phyloP scores from a whole-genome alignment of 2,113 vertebrate species.

The Cervus canadensis region DNA sequence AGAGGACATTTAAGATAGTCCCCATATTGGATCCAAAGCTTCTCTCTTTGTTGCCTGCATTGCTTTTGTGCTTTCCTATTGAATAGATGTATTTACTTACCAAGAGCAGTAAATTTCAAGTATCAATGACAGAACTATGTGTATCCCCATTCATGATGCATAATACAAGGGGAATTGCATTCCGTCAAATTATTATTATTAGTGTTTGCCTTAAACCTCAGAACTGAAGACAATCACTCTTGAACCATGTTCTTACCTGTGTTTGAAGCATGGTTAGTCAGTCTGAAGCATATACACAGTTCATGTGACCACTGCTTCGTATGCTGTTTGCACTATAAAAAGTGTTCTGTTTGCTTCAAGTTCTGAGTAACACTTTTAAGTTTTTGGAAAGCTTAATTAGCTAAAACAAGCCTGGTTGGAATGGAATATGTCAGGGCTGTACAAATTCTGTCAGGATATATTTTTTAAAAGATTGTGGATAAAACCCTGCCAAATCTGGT shows the following conservation, averaged over 20 bases:
- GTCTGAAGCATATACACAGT: neutral
- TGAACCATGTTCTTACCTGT: neutral
- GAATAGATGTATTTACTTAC: neutral
- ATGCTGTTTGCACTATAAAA: neutral
- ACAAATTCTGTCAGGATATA: conserved; percentile 36
- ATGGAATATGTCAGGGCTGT: neutral
- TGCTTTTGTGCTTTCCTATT: neutral
- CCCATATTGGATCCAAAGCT: neutral
- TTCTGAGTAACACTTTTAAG: conserved; percentile 32
- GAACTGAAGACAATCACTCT: neutral
- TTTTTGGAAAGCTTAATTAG: conserved; percentile 50
- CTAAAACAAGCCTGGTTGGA: conserved; percentile 47
- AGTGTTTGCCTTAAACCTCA: neutral
- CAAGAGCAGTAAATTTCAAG: neutral
- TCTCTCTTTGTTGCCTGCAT: neutral
- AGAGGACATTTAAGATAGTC: neutral
- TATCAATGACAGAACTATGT: neutral
- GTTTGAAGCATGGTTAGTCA: neutral
- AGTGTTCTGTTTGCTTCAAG: conserved; percentile 3
- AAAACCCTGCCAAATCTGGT: conserved; percentile 18
- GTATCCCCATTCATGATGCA: neutral
- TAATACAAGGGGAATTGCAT: neutral
- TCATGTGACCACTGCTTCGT: neutral
- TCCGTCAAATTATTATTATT: neutral
- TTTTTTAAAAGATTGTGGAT: conserved; percentile 34